Evolutionary conservation across 2,888 invertebrate genomes (phyloP), one percentile per base, ranked within the genome.

Genomic region (Fragum whitleyi): DNA sequence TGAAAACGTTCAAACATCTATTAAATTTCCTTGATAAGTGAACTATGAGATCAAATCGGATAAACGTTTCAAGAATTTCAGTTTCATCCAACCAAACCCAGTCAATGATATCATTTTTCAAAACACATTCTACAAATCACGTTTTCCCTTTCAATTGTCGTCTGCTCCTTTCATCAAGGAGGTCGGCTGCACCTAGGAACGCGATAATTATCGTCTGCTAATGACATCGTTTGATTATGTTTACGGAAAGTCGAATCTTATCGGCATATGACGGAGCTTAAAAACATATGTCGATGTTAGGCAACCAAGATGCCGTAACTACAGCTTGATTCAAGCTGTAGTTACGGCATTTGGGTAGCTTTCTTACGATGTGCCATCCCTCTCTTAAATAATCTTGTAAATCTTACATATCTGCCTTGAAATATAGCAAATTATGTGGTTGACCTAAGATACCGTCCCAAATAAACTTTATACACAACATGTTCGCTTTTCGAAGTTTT

Each of bases 241-340:
- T 47, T 47, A 47, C 47, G 47, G 47, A 47, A 47, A 47, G 47
- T 47, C 47, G 47, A 47, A 47, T 47, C 47, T 47, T 14, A 47
- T 47, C 16, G 47, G 47, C 2, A n/a, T 47, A 14, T 19, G 47
- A 47, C 5, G 47, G 47, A 47, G 5, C 47, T 47, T 19, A 19
- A 47, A 47, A 47, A 47, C 47, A 47, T 47, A 47, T 47, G 47
- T 47, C 14, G 7, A 39, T n/a, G n/a, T n/a, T n/a, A n/a, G n/a
- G n/a, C n/a, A n/a, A n/a, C n/a, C n/a, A n/a, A n/a, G n/a, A n/a
- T n/a, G n/a, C n/a, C n/a, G n/a, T n/a, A n/a, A n/a, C n/a, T n/a
- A n/a, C n/a, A n/a, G n/a, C n/a, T n/a, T n/a, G n/a, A n/a, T n/a
- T n/a, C n/a, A n/a, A n/a, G n/a, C n/a, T n/a, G n/a, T n/a, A n/a